phyloP scores from a whole-genome alignment of 2,797 vertebrate genomes.

The Pristis pectinata region DNA sequence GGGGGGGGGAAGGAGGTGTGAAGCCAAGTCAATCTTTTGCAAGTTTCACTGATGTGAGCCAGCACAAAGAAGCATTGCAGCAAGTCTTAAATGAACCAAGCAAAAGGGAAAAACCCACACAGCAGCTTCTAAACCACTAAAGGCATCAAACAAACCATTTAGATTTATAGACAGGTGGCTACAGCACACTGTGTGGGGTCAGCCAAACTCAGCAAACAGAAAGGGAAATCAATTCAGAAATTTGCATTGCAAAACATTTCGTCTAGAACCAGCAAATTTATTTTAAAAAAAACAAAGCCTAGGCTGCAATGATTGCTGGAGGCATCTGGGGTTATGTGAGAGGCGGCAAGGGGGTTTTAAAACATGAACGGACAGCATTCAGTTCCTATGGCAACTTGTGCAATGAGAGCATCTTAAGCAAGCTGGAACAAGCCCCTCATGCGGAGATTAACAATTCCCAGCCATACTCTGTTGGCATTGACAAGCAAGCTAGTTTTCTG shows the following conservation, averaged over 20 bases:
- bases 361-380: not conserved
- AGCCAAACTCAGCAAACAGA: not conserved
- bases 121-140: not conserved
- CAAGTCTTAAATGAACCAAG: not conserved
- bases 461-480: not conserved
- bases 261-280: not conserved
- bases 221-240: not conserved
- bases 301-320: too few relatives aligned
- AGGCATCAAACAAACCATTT: not conserved
- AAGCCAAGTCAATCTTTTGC: too few relatives aligned
- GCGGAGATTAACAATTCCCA: not conserved
- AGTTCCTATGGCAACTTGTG: not conserved
- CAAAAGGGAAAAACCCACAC: not conserved
- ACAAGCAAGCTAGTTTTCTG: not conserved
- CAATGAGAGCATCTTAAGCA: not conserved
- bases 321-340: not conserved
- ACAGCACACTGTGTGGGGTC: not conserved
- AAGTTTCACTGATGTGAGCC: not conserved
- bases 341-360: not conserved
- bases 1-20: too few relatives aligned
- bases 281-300: too few relatives aligned
- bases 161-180: not conserved
- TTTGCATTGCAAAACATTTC: not conserved
- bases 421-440: not conserved
- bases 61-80: not conserved